Evolutionary conservation across 2,888 invertebrate genomes (phyloP), one percentile per base, ranked within the genome.

Genomic region (Melipona bicolor): DNA sequence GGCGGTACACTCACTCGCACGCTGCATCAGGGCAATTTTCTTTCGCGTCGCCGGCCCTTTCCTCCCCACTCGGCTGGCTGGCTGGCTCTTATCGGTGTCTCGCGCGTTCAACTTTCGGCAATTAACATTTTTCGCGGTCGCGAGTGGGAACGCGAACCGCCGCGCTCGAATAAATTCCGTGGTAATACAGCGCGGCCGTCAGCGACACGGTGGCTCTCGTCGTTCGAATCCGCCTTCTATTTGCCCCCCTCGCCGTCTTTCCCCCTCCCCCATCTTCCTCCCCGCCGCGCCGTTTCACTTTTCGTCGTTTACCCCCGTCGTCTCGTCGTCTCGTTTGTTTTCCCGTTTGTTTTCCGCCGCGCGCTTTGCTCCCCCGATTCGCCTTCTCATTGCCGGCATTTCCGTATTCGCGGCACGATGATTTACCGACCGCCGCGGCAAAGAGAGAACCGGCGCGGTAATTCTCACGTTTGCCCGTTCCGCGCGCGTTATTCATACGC

Each of bases 21-120:
- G 81, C 67, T 21, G 71, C 77, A 27, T 75, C 67, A 72, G 77
- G 87, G 81, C 79, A 83, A 77, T 81, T 89, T 87, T 77, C 64
- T 81, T 69, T 54, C 36, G 43, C 43, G 43, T 43, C 43, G 52
- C 62, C 50, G 19, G 24, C 11, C 50, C 24, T 78, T 77, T 52
- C 32, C 59, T 49, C 74, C n/a, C 32, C 43, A 9, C 43, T 43
- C 36, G 36, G 43, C 3, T 17, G 11, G 52, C 3, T 17, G 11
- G 52, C 17, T 17, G 27, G 15, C n/a, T 24, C 17, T 73, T 67
- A 81, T 77, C 9, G 9, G 9, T 81, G 68, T 81, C 77, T 76
- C 21, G 19, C 24, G 32, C 70, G 75, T 49, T 71, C 13, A 75
- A 73, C 65, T 50, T 77, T 70, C 65, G 70, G 61, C 82, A 71